Conservation (phyloP, 2,888 invertebrate genomes). For the Lochmaea capreae region DNA sequence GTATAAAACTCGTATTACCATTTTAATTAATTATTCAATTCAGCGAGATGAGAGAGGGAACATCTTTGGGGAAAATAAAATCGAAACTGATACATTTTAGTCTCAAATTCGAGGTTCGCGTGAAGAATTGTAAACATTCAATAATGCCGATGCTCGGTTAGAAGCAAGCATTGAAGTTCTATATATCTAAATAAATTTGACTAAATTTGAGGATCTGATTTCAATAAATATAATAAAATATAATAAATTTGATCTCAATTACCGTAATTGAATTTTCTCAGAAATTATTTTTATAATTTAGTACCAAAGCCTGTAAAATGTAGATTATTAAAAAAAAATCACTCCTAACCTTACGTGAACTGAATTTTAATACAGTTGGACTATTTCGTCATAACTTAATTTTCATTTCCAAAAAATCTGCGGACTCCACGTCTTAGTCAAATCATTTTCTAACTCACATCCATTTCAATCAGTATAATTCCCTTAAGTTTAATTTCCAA, state of each 20-base stretch:
- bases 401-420: neutral
- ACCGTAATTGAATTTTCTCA: too few species aligned
- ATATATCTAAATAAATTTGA: neutral
- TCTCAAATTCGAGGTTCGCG: neutral
- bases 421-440: neutral
- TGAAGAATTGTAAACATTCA: neutral
- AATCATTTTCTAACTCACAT: constrained; percentile 1
- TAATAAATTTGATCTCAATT: too few species aligned
- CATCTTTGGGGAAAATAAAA: neutral
- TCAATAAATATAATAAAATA: too few species aligned
- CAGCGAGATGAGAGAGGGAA: neutral
- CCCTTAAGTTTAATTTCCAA: neutral
- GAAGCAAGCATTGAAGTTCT: neutral
- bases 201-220: too few species aligned
- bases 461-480: constrained; percentile 1
- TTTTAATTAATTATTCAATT: neutral
- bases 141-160: neutral
- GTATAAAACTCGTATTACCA: neutral
- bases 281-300: too few species aligned
- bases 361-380: neutral
- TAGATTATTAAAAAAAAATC: too few species aligned
- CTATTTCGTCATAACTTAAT: constrained; percentile 1
- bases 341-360: neutral
- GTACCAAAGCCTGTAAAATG: too few species aligned
- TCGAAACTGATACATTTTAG: neutral